A percentile compares a stretch with the other conserved stretches of the same genome.
These are phyloP conservation scores for Pseudorhiza aurosa DNA, from an alignment of 30 jellyfish, hydroid and myxozoan genomes.

Conservation along the genomic window DNA sequence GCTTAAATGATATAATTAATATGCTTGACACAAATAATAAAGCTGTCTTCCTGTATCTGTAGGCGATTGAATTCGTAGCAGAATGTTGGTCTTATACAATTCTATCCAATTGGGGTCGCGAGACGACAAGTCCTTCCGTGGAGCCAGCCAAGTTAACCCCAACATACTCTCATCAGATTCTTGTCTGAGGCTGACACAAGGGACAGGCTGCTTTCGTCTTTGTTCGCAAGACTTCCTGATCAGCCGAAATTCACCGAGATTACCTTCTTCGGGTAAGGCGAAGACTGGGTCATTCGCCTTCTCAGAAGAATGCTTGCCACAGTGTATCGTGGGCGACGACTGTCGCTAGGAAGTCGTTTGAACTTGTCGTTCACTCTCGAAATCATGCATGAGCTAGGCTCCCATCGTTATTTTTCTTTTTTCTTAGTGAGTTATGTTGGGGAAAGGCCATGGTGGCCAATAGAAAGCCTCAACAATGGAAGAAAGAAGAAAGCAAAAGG, in stretches of 20 bases:
- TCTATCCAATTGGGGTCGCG: background rate
- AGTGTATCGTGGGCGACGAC: too few species aligned
- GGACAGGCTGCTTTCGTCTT: background rate
- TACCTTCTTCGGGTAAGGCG: background rate
- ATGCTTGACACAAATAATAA: slow-evolving; percentile 6
- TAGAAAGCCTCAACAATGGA: too few species aligned
- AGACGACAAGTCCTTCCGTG: slow-evolving; percentile 19
- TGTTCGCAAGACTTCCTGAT: slow-evolving; percentile 22
- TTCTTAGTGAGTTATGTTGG: too few species aligned
- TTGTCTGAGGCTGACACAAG: background rate
- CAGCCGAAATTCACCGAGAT: slow-evolving; percentile 13
- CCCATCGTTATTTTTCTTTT: too few species aligned
- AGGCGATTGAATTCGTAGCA: background rate
- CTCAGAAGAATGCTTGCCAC: too few species aligned
- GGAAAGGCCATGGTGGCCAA: too few species aligned
- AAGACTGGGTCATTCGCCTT: slow-evolving; percentile 35
- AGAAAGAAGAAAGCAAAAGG: too few species aligned
- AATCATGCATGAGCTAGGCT: too few species aligned
- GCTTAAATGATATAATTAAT: slow-evolving; percentile 19
- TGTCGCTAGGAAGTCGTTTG: too few species aligned
- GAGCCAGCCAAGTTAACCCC: slow-evolving; percentile 26
- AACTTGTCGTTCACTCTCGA: too few species aligned
- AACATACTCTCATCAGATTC: slow-evolving; percentile 5
- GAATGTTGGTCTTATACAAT: background rate
- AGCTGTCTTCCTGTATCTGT: slow-evolving; percentile 13